A percentile compares a stretch with the other conserved stretches of the same genome.
These are phyloP conservation scores for Machimus atricapillus DNA, from an alignment of 2,888 invertebrate genomes.

Conservation along the genomic window DNA sequence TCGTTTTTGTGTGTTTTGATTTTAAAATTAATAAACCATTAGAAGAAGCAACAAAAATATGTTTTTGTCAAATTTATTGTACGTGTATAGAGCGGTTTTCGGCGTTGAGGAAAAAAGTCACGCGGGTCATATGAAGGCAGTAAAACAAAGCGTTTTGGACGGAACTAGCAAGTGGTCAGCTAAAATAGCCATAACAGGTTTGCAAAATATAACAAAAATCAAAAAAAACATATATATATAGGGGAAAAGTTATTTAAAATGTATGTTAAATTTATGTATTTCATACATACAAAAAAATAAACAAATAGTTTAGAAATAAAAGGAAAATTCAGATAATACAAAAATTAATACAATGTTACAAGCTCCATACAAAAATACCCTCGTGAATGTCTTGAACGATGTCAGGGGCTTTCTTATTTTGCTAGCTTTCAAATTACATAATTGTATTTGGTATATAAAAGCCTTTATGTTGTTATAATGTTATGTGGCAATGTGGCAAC, in stretches of 20 bases:
- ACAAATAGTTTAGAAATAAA: constrained; percentile 15
- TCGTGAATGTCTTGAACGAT: neutral
- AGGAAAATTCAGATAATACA: neutral
- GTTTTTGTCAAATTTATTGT: constrained; percentile 24
- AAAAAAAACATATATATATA: constrained; percentile 43
- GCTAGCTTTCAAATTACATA: constrained; percentile 19
- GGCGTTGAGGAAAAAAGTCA: constrained; percentile 94
- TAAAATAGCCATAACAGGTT: constrained; percentile 99
- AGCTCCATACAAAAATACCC: neutral
- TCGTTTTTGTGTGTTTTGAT: neutral
- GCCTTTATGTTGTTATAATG: neutral
- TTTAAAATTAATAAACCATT: neutral
- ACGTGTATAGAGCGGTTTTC: constrained; percentile 84
- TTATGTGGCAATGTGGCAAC: constrained; percentile 11
- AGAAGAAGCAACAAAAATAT: neutral
- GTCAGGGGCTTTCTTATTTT: constrained; percentile 16
- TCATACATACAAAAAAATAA: constrained; percentile 44
- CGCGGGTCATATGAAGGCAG: constrained; percentile 95
- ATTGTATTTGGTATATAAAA: neutral
- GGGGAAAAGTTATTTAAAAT: neutral
- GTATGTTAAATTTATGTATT: neutral
- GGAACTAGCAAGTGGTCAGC: constrained; percentile 99
- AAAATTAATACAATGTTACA: neutral
- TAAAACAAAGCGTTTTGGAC: constrained; percentile 98
- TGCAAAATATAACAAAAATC: constrained; percentile 60